These are phyloP conservation scores for Lasioglossum figueresi DNA, from an alignment of 2,888 invertebrate genomes.

Conservation along the genomic window DNA sequence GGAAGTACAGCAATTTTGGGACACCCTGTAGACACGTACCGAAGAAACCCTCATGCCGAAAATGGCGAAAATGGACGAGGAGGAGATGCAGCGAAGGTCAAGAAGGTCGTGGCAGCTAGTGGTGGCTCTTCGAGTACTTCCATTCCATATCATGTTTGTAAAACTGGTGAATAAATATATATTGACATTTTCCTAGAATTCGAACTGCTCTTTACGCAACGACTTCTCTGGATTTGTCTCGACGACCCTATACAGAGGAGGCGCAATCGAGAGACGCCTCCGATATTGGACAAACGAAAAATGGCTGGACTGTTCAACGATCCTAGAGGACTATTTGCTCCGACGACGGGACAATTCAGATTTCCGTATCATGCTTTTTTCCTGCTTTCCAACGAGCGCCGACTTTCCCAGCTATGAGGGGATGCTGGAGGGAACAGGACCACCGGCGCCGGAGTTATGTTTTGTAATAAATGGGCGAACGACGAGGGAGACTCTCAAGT, in stretches of 20 bases:
- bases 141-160: too few species aligned
- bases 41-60: too few species aligned
- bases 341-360: background rate
- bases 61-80: too few species aligned
- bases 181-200: background rate
- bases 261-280: background rate
- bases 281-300: background rate
- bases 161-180: too few species aligned
- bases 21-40: too few species aligned
- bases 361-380: constrained; percentile 24
- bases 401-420: constrained; percentile 6
- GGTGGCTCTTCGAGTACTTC: too few species aligned
- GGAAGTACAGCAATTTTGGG: too few species aligned
- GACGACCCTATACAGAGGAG: background rate
- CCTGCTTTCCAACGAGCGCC: background rate
- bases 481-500: background rate
- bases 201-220: background rate
- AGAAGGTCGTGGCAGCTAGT: too few species aligned
- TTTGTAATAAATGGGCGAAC: constrained; percentile 27
- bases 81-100: too few species aligned
- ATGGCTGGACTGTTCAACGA: constrained; percentile 18
- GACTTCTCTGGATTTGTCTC: background rate
- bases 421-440: background rate
- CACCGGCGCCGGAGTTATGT: constrained; percentile 16
- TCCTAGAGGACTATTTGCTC: constrained; percentile 21